Evolutionary conservation across 2,888 invertebrate species (phyloP).

Genomic region (Apotomis betuletana): DNA sequence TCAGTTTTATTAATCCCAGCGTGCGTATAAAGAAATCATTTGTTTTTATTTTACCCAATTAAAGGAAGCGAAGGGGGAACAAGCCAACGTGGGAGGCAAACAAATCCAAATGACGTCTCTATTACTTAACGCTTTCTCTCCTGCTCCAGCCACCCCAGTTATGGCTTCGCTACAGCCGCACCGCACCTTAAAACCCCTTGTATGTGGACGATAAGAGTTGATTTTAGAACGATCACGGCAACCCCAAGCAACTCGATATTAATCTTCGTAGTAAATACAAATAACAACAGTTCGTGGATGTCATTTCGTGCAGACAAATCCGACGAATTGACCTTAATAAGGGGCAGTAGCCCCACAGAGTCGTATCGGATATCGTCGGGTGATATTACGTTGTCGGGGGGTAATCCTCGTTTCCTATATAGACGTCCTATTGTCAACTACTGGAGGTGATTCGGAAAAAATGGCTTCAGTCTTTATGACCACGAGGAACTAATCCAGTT

Average conservation of each 20-base stretch:
- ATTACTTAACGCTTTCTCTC: constrained; percentile 41
- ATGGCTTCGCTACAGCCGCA: constrained; percentile 7
- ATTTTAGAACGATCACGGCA: not conserved
- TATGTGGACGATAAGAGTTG: constrained; percentile 18
- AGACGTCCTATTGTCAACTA: constrained; percentile 10
- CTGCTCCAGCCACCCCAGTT: constrained; percentile 31
- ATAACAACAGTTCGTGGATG: constrained; percentile 32
- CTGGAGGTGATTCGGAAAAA: not conserved
- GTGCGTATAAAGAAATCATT: constrained; percentile 41
- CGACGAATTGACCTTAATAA: constrained; percentile 35
- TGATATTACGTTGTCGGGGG: constrained; percentile 3
- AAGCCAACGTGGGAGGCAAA: constrained; percentile 34
- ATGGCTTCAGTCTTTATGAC: not conserved
- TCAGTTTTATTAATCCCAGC: constrained; percentile 36
- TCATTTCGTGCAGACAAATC: constrained; percentile 33
- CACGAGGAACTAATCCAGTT: not conserved
- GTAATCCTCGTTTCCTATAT: constrained; percentile 21
- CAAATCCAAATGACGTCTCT: constrained; percentile 41
- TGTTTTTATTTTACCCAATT: constrained; percentile 42
- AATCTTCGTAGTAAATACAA: constrained; percentile 35
- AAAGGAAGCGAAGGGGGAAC: constrained; percentile 39
- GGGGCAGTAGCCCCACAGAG: constrained; percentile 21
- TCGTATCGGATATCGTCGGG: constrained; percentile 6
- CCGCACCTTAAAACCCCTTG: constrained; percentile 30
- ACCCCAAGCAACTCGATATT: constrained; percentile 25